Percentiles rank a stretch among this genome's conserved stretches.
These are phyloP conservation scores for Musca domestica DNA, from an alignment of 1,140 invertebrate species.

Conservation along the genomic window DNA sequence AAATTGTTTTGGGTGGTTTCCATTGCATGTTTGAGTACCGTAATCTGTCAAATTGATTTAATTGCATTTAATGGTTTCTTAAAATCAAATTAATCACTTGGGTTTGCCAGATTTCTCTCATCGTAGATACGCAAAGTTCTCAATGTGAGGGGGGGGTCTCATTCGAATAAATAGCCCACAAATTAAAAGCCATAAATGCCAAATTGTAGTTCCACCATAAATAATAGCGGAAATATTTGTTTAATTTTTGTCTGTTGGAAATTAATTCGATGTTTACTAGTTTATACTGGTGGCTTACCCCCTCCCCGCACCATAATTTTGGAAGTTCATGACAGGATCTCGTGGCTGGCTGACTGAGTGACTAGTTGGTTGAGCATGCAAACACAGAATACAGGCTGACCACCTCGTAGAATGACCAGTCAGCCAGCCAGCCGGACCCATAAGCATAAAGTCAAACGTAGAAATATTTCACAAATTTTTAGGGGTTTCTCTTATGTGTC, in stretches of 20 bases:
- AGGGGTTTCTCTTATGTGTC: too few species aligned
- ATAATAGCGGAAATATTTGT: slow-evolving; percentile 16
- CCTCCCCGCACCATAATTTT: neutral
- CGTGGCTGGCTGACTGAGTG: too few species aligned
- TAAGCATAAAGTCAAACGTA: too few species aligned
- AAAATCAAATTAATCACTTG: slow-evolving; percentile 26
- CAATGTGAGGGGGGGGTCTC: too few species aligned
- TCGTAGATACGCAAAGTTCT: too few species aligned
- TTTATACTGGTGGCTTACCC: neutral
- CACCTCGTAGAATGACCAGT: too few species aligned
- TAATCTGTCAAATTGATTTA: slow-evolving; percentile 29
- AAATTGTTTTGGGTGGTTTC: neutral
- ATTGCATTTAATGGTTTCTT: slow-evolving; percentile 28
- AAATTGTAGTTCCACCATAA: neutral
- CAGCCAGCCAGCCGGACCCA: too few species aligned
- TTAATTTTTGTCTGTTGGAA: neutral
- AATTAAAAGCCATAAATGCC: slow-evolving; percentile 11
- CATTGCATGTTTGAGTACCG: neutral
- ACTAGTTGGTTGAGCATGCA: too few species aligned
- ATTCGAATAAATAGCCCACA: slow-evolving; percentile 7
- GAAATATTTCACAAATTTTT: too few species aligned
- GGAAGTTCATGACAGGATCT: neutral
- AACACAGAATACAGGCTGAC: too few species aligned
- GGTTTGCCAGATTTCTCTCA: neutral
- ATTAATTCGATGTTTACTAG: neutral